phyloP scores from a whole-genome alignment of 53 echinoderm and acorn worm species.

The Stichopus horrens region DNA sequence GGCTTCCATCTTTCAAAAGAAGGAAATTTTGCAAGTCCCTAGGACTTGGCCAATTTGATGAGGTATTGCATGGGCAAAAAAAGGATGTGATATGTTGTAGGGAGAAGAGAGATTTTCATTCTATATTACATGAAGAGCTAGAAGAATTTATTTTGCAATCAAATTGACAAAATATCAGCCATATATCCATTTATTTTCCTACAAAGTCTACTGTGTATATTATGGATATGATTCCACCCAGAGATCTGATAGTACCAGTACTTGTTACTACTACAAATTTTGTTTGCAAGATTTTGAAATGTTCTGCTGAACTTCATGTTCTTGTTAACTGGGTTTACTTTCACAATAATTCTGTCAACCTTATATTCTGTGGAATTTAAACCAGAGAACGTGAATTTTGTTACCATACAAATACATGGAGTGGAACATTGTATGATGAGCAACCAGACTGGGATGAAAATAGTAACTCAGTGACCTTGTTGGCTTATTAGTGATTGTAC shows the following conservation, averaged over 20 bases:
- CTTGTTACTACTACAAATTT: conserved; percentile 22
- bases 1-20: conserved; percentile 37
- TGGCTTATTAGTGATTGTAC: background rate
- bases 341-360: no score
- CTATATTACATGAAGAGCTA: conserved; percentile 16
- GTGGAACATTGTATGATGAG: no score
- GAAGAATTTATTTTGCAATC: conserved; percentile 32
- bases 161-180: conserved; percentile 34
- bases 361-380: no score
- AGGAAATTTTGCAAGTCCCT: background rate
- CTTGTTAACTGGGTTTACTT: background rate
- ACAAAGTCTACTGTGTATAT: conserved; percentile 41
- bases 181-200: conserved; percentile 46
- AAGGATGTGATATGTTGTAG: background rate
- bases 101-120: conserved; percentile 12
- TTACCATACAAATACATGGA: no score
- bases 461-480: background rate
- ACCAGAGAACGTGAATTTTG: no score
- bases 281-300: background rate
- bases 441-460: no score
- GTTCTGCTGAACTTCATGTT: background rate
- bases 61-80: background rate
- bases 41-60: conserved; percentile 3
- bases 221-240: conserved; percentile 39
- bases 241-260: conserved; percentile 15